Evolutionary conservation across 2,113 vertebrate genomes (phyloP).

Genomic region (Silurus glanis): DNA sequence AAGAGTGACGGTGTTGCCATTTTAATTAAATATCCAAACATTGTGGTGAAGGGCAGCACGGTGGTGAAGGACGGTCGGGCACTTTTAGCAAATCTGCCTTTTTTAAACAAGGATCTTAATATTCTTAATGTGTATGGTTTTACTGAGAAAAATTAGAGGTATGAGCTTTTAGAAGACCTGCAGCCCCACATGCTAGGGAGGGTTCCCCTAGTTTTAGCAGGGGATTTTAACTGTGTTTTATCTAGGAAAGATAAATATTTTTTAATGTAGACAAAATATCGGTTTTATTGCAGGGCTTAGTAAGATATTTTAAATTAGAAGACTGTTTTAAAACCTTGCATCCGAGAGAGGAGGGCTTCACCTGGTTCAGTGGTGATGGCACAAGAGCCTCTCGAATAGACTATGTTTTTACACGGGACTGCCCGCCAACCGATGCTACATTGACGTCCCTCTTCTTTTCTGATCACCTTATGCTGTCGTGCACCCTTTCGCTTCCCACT

Average conservation of each 20-base stretch:
- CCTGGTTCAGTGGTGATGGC: no score
- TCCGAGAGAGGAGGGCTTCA: no score
- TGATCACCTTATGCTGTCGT: background rate
- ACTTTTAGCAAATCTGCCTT: constrained; percentile 22
- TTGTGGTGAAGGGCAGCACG: constrained; percentile 41
- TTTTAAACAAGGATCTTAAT: constrained; percentile 6
- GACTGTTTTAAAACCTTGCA: no score
- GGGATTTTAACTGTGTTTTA: no score
- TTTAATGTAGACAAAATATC: no score
- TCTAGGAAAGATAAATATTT: no score
- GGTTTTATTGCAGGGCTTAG: no score
- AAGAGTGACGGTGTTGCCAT: background rate
- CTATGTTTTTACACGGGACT: no score
- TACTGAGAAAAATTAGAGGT: constrained; percentile 7
- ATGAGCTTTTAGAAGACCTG: constrained; percentile 12
- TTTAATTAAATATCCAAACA: constrained; percentile 17
- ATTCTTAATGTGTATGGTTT: constrained; percentile 41
- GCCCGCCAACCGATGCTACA: no score
- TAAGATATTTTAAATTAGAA: no score
- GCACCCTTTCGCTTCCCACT: constrained; percentile 30
- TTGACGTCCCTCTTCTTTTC: constrained; percentile 37
- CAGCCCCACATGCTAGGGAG: constrained; percentile 30
- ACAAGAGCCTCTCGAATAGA: no score
- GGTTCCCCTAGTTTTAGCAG: no score
- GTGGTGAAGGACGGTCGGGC: constrained; percentile 31